Evolutionary conservation across 2,113 vertebrate species (phyloP).

Genomic region (Hylia prasina): DNA sequence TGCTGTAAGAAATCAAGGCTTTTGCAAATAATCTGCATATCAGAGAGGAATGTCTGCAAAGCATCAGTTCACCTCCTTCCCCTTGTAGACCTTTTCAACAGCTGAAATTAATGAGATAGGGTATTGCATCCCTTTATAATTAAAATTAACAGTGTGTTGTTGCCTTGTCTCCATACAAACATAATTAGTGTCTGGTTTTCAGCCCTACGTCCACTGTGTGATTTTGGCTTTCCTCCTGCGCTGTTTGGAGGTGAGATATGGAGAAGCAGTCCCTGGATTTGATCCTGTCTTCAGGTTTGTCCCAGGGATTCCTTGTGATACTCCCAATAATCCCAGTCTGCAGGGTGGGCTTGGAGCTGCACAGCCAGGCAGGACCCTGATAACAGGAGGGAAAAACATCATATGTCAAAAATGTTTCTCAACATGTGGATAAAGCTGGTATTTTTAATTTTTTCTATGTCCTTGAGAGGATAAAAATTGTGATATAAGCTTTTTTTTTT

Average conservation of each 20-base stretch:
- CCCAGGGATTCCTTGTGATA: not conserved
- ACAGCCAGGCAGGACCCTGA: not conserved
- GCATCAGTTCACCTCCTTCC: not conserved
- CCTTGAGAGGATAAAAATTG: not conserved
- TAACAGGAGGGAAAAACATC: not conserved
- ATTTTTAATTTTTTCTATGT: not conserved
- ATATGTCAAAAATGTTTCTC: not conserved
- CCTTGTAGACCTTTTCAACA: not conserved
- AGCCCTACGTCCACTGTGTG: constrained; percentile 81
- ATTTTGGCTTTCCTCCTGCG: constrained; percentile 77
- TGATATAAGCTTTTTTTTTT: not conserved
- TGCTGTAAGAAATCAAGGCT: not conserved
- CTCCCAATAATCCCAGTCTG: fast-evolving
- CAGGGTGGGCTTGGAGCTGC: not conserved
- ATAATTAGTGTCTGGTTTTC: not conserved
- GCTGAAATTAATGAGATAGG: not conserved
- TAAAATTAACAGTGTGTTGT: not conserved
- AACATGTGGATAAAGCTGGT: not conserved
- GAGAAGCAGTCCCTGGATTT: constrained; percentile 65
- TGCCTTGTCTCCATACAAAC: not conserved
- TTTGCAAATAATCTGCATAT: not conserved
- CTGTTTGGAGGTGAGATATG: constrained; percentile 74
- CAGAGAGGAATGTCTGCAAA: not conserved
- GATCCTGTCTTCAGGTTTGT: constrained; percentile 83
- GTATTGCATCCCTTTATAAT: not conserved